phyloP scores from a whole-genome alignment of 2,797 vertebrate species.

The Antrozous pallidus region DNA sequence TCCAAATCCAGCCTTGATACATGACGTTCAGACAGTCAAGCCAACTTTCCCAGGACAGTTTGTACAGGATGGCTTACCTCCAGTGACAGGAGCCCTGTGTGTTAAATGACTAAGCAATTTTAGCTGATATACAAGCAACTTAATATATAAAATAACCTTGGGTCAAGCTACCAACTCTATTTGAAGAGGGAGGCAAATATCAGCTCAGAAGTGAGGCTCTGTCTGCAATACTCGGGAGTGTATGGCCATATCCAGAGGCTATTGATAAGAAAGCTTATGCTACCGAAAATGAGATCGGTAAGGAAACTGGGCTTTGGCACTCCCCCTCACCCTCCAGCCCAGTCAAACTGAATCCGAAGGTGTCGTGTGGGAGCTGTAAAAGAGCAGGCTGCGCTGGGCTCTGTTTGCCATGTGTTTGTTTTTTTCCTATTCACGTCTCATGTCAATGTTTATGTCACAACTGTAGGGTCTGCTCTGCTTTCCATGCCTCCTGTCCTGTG shows the following conservation, averaged over 20 bases:
- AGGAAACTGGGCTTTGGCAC: not conserved
- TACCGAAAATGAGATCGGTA: not conserved
- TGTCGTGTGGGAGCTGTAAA: not conserved
- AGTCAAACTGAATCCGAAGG: not conserved
- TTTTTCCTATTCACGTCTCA: not conserved
- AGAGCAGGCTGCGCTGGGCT: not conserved
- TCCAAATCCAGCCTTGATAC: not conserved
- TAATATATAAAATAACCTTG: not conserved
- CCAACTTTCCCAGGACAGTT: not conserved
- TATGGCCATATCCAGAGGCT: not conserved
- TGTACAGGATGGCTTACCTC: not conserved
- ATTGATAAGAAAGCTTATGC: not conserved
- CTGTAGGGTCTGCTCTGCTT: not conserved
- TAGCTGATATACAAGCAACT: not conserved
- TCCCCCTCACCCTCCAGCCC: not conserved
- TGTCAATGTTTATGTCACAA: not conserved
- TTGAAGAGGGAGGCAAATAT: not conserved
- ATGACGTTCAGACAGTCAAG: not conserved
- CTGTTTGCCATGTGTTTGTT: not conserved
- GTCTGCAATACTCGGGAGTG: too few relatives aligned
- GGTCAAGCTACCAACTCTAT: not conserved
- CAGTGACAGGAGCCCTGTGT: not conserved
- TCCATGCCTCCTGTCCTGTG: not conserved
- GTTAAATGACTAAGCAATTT: not conserved
- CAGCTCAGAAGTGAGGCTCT: not conserved